phyloP scores from a whole-genome alignment of 1,140 invertebrate genomes.

The Nylanderia fulva region DNA sequence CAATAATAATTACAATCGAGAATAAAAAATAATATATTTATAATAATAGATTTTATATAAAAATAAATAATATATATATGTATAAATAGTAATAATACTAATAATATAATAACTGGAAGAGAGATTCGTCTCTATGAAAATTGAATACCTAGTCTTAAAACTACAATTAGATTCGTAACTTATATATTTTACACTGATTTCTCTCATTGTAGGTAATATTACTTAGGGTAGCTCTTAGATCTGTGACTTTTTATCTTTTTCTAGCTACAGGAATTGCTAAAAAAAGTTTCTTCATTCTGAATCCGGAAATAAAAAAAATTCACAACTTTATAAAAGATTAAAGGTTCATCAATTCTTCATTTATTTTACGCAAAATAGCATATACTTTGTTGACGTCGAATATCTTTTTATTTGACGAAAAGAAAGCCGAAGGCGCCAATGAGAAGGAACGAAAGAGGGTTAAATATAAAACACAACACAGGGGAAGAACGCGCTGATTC shows the following conservation, averaged over 20 bases:
- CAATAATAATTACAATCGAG: slow-evolving; percentile 10
- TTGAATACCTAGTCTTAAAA: slow-evolving; percentile 22
- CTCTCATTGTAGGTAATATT: not conserved
- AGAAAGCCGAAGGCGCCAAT: not conserved
- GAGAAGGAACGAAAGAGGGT: slow-evolving; percentile 13
- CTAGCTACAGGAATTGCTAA: not conserved
- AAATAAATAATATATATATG: slow-evolving; percentile 30
- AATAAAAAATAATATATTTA: slow-evolving; percentile 37
- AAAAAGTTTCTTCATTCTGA: slow-evolving; percentile 4
- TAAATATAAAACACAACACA: slow-evolving; percentile 17
- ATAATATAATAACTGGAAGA: slow-evolving; percentile 12
- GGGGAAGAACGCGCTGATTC: slow-evolving; percentile 17
- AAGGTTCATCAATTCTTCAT: not conserved
- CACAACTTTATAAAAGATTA: not conserved
- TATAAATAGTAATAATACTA: slow-evolving; percentile 15
- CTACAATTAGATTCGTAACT: slow-evolving; percentile 21
- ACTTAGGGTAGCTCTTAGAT: not conserved
- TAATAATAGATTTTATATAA: slow-evolving; percentile 20
- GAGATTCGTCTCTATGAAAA: slow-evolving; percentile 12
- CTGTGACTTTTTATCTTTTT: not conserved
- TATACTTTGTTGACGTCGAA: not conserved
- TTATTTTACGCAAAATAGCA: not conserved
- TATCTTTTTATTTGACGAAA: not conserved
- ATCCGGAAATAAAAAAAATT: not conserved
- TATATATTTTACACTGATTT: not conserved